These are phyloP conservation scores for Danio tinwini DNA, from an alignment of 2,797 vertebrate genomes.

Conservation along the genomic window DNA sequence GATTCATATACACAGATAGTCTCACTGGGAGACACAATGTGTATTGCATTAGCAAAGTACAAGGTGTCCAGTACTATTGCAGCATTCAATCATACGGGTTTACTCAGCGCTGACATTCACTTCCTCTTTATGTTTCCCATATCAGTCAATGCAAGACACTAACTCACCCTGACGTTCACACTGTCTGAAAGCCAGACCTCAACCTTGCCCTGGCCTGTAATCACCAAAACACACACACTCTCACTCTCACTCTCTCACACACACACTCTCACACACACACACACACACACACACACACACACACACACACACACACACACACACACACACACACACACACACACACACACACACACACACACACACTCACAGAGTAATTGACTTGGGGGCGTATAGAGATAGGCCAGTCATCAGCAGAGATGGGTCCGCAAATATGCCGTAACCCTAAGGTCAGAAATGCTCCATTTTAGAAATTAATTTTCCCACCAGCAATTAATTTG, in stretches of 20 bases:
- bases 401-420: slow-evolving; percentile 15
- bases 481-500: slow-evolving; percentile 10
- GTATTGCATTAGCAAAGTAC: slow-evolving; percentile 11
- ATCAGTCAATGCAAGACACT: slow-evolving; percentile 24
- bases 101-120: slow-evolving; percentile 29
- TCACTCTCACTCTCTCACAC: not conserved
- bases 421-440: not conserved
- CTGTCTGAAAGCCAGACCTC: slow-evolving; percentile 17
- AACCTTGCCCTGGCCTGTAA: not conserved
- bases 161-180: slow-evolving; percentile 23
- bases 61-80: slow-evolving; percentile 21
- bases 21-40: not conserved
- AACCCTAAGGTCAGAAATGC: slow-evolving; percentile 10
- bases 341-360: not conserved
- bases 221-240: slow-evolving; percentile 7
- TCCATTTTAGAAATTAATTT: slow-evolving; percentile 18
- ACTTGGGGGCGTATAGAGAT: not conserved
- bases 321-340: not conserved
- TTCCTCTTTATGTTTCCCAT: slow-evolving; percentile 45
- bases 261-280: not conserved
- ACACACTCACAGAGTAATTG: not conserved
- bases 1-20: not conserved
- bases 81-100: slow-evolving; percentile 37
- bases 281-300: not conserved
- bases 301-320: not conserved